phyloP scores from a whole-genome alignment of 2,797 vertebrate genomes.

The Phataginus tricuspis region DNA sequence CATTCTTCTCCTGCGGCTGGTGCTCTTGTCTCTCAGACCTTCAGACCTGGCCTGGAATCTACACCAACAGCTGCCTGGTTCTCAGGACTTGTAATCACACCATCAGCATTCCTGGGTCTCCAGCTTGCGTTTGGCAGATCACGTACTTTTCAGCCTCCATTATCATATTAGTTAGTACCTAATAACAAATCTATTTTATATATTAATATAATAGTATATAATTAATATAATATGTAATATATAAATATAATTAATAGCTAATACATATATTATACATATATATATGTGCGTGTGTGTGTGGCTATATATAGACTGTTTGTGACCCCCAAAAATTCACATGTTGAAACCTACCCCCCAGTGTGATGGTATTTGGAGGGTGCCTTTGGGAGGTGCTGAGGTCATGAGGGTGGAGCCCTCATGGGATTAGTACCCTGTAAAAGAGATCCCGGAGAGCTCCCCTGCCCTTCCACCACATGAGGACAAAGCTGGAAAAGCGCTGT shows the following conservation, averaged over 20 bases:
- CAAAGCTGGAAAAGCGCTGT: neutral
- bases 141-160: neutral
- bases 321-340: rapidly evolving
- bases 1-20: neutral
- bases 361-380: no score
- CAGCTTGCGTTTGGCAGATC: neutral
- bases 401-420: neutral
- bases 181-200: neutral
- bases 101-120: neutral
- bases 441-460: neutral
- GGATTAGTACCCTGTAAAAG: neutral
- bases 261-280: no score
- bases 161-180: neutral
- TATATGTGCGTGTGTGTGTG: no score
- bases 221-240: no score
- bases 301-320: neutral
- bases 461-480: neutral
- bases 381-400: neutral
- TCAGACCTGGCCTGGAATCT: neutral
- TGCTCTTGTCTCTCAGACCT: neutral
- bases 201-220: no score
- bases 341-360: neutral
- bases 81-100: neutral
- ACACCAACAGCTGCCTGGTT: no score
- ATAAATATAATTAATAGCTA: no score